Evolutionary conservation across 2,888 invertebrate genomes (phyloP).

Genomic region (Sminthurides aquaticus): DNA sequence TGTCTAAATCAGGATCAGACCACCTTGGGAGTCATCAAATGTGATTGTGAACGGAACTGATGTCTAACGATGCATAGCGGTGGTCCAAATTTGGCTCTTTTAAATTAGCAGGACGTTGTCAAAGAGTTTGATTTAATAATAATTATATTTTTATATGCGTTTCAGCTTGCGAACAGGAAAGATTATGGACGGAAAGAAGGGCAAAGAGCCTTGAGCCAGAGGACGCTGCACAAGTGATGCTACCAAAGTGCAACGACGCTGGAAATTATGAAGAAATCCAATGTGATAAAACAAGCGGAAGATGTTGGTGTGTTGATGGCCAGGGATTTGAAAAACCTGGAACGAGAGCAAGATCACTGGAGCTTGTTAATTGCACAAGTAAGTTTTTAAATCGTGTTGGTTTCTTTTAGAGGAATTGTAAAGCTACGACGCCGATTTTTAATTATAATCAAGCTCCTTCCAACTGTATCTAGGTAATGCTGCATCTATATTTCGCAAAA

Average conservation of each 20-base stretch:
- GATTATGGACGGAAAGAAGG: slow-evolving; percentile 57
- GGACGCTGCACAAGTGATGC: slow-evolving; percentile 45
- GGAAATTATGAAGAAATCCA: slow-evolving; percentile 46
- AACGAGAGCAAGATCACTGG: slow-evolving; percentile 44
- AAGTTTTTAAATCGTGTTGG: slow-evolving; percentile 34
- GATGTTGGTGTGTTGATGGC: slow-evolving; percentile 51
- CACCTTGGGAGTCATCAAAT: too few species aligned
- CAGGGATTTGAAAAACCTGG: slow-evolving; percentile 49
- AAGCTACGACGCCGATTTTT: too few species aligned
- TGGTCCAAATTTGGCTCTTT: too few species aligned
- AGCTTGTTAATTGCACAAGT: slow-evolving; percentile 62
- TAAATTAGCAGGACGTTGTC: too few species aligned
- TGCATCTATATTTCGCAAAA: too few species aligned
- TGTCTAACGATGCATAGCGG: too few species aligned
- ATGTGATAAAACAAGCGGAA: slow-evolving; percentile 41
- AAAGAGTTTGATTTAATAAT: too few species aligned
- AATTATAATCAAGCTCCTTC: too few species aligned
- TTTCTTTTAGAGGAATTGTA: slow-evolving; percentile 1
- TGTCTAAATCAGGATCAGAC: too few species aligned
- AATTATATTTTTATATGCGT: too few species aligned
- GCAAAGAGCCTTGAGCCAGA: slow-evolving; percentile 53
- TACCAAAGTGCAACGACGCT: slow-evolving; percentile 44
- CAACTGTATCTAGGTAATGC: neutral
- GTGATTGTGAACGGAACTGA: too few species aligned
- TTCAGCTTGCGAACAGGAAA: slow-evolving; percentile 60